Evolutionary conservation across 2,113 vertebrate species (phyloP).

Genomic region (Panurus biarmicus): DNA sequence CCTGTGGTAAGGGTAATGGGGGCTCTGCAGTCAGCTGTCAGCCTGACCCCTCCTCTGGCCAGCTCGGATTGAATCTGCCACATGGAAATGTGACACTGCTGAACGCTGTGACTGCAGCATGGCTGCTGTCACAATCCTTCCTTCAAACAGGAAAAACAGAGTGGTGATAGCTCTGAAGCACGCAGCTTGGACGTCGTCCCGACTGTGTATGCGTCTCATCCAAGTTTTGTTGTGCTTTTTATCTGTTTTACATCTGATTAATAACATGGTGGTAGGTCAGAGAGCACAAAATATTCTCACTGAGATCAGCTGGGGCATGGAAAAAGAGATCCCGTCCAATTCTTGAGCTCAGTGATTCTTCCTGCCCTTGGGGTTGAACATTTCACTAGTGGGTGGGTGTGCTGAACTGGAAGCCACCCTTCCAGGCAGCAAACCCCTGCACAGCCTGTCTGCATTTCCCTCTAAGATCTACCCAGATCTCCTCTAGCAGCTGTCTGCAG

Average conservation of each 20-base stretch:
- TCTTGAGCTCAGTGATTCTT: neutral
- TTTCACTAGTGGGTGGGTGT: neutral
- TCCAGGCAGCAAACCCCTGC: neutral
- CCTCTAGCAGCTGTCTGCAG: neutral
- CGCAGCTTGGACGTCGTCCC: neutral
- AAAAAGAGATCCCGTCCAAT: neutral
- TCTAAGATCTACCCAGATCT: neutral
- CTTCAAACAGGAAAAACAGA: neutral
- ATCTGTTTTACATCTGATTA: neutral
- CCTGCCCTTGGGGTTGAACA: rapidly evolving
- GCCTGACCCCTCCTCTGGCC: neutral
- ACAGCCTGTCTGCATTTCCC: rapidly evolving
- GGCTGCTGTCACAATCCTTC: neutral
- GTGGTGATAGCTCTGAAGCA: neutral
- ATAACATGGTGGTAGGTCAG: neutral
- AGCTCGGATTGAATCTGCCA: rapidly evolving
- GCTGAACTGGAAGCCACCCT: neutral
- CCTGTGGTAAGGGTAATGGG: neutral
- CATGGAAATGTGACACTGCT: neutral
- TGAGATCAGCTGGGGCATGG: neutral
- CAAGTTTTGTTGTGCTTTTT: neutral
- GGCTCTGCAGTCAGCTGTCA: neutral
- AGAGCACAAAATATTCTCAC: neutral
- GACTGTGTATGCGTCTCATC: neutral
- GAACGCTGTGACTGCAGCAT: rapidly evolving